Conservation (phyloP, 2,888 invertebrate genomes). For the Bimastos eiseni region DNA sequence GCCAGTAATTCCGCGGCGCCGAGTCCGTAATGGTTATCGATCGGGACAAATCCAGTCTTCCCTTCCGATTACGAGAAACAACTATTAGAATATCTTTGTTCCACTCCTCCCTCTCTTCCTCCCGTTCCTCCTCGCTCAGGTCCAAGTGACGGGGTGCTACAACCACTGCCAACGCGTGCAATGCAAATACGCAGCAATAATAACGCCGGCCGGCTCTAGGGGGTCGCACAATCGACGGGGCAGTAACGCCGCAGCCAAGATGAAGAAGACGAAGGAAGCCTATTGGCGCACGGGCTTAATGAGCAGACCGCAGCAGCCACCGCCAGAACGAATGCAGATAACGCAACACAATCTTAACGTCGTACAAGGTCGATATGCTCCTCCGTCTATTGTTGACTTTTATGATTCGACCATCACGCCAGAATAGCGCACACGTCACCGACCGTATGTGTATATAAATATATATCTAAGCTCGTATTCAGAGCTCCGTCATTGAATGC, state of each 20-base stretch:
- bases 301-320: not conserved
- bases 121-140: not conserved
- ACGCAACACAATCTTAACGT: not conserved
- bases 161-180: not conserved
- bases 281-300: not conserved
- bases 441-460: not conserved
- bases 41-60: not conserved
- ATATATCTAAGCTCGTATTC: not conserved
- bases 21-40: slow-evolving; percentile 1
- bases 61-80: not conserved
- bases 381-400: not conserved
- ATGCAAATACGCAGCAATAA: not conserved
- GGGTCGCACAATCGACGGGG: not conserved
- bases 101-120: not conserved
- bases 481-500: not conserved
- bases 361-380: not conserved
- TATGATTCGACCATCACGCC: not conserved
- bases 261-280: not conserved
- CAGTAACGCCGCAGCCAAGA: not conserved
- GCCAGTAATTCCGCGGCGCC: not conserved
- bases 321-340: not conserved
- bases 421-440: not conserved
- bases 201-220: too few species aligned
- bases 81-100: slow-evolving; percentile 7
- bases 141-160: not conserved